These are phyloP conservation scores for Microcaecilia unicolor DNA, from an alignment of 2,797 vertebrate genomes.

Conservation along the genomic window DNA sequence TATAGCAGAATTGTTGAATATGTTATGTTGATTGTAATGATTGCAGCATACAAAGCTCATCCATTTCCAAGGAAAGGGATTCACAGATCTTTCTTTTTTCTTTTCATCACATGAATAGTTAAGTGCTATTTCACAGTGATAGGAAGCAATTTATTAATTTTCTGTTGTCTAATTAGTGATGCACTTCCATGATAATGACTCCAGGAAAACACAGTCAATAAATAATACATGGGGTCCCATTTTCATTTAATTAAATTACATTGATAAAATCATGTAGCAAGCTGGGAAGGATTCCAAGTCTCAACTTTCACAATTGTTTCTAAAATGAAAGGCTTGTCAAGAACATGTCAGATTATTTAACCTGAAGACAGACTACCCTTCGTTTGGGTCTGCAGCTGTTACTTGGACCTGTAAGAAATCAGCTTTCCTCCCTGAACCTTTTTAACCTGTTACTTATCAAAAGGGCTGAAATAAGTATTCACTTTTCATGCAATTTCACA, in stretches of 20 bases:
- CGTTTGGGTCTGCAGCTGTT: neutral
- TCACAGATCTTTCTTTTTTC: neutral
- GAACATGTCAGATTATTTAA: neutral
- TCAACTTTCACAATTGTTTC: conserved; percentile 14
- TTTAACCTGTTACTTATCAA: neutral
- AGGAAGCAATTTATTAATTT: neutral
- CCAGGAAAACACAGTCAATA: conserved; percentile 1
- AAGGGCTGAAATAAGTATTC: conserved; percentile 10
- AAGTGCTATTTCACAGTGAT: neutral
- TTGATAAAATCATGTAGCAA: conserved; percentile 8
- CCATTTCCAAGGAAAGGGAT: neutral
- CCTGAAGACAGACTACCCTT: neutral
- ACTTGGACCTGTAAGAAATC: neutral
- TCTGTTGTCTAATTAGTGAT: conserved; percentile 16
- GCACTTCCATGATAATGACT: conserved; percentile 6
- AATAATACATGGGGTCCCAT: neutral
- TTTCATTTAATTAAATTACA: conserved; percentile 22
- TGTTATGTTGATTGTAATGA: conserved; percentile 1
- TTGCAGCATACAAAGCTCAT: neutral
- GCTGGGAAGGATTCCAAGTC: conserved; percentile 1
- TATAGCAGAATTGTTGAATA: too few relatives aligned
- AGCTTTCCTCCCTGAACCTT: neutral
- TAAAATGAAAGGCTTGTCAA: conserved; percentile 13
- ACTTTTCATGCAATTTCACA: conserved; percentile 8
- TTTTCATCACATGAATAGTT: neutral